These are phyloP conservation scores for Habroteleia sp. DNA, from an alignment of 2,888 invertebrate species.

Conservation along the genomic window DNA sequence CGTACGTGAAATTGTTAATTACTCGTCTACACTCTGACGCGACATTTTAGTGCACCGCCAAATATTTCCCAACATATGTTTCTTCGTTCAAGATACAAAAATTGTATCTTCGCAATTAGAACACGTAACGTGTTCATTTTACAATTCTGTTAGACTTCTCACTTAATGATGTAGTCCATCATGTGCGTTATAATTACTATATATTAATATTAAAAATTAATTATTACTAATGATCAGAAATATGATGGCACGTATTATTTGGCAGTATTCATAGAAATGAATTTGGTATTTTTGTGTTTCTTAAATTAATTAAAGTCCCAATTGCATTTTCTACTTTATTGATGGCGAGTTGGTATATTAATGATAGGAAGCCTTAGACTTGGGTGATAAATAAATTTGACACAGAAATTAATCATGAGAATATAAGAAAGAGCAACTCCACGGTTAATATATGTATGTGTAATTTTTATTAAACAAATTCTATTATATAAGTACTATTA, in stretches of 20 bases:
- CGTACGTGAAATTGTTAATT: conserved; percentile 54
- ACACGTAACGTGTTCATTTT: conserved; percentile 4
- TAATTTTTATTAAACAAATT: conserved; percentile 23
- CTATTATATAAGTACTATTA: conserved; percentile 38
- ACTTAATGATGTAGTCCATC: too few relatives aligned
- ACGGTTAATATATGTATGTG: not conserved
- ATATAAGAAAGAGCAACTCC: conserved; percentile 29
- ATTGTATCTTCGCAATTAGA: conserved; percentile 10
- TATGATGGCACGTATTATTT: too few relatives aligned
- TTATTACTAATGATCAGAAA: too few relatives aligned
- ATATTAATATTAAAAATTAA: too few relatives aligned
- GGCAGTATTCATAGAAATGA: too few relatives aligned
- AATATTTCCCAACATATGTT: conserved; percentile 38
- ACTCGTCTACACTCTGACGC: conserved; percentile 33
- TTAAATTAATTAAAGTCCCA: too few relatives aligned
- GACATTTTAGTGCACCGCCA: conserved; percentile 8
- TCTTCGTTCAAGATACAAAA: not conserved
- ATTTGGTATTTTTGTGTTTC: too few relatives aligned
- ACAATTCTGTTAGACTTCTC: not conserved
- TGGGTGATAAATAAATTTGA: conserved; percentile 42
- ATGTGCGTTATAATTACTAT: too few relatives aligned
- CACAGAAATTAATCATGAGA: conserved; percentile 37
- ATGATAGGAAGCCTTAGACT: conserved; percentile 36
- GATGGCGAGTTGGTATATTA: conserved; percentile 6
- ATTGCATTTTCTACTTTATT: conserved; percentile 9